phyloP scores from a whole-genome alignment of 2,113 vertebrate species.

The Acanthochromis polyacanthus region DNA sequence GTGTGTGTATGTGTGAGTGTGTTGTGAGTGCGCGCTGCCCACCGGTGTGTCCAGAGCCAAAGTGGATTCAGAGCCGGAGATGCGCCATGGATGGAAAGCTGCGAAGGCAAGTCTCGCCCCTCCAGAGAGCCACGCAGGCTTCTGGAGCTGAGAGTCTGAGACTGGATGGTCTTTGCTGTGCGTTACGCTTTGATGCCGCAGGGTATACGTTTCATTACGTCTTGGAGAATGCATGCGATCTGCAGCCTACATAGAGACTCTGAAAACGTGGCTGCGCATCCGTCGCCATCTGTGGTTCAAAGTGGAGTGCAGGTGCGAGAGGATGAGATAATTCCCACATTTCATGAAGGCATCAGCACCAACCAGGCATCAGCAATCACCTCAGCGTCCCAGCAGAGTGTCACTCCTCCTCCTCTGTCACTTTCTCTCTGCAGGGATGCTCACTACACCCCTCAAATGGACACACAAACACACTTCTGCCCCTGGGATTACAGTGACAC shows the following conservation, averaged over 20 bases:
- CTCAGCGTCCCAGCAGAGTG: conserved; percentile 30
- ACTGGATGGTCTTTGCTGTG: conserved; percentile 53
- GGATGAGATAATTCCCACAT: conserved; percentile 13
- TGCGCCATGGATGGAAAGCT: conserved; percentile 54
- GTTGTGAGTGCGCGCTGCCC: conserved; percentile 25
- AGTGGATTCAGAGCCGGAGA: conserved; percentile 61
- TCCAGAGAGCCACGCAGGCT: conserved; percentile 42
- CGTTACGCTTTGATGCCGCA: conserved; percentile 45
- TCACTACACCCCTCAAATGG: conserved; percentile 29
- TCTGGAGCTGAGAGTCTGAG: conserved; percentile 39
- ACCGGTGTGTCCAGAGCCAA: conserved; percentile 43
- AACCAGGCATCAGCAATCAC: conserved; percentile 44
- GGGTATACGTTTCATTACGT: conserved; percentile 54
- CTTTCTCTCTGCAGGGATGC: conserved; percentile 50
- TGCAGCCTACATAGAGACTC: conserved; percentile 1
- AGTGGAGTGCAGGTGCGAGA: conserved; percentile 5
- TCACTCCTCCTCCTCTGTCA: conserved; percentile 37
- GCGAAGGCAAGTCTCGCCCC: conserved; percentile 37
- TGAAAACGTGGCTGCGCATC: neutral
- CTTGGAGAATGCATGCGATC: conserved; percentile 23
- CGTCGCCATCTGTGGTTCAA: neutral
- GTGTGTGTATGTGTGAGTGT: conserved; percentile 12
- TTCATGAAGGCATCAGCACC: conserved; percentile 37
- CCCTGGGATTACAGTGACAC: conserved; percentile 51
- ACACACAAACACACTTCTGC: neutral